phyloP scores from a whole-genome alignment of 2,888 invertebrate species.

The Rotaria magnacalcarata region DNA sequence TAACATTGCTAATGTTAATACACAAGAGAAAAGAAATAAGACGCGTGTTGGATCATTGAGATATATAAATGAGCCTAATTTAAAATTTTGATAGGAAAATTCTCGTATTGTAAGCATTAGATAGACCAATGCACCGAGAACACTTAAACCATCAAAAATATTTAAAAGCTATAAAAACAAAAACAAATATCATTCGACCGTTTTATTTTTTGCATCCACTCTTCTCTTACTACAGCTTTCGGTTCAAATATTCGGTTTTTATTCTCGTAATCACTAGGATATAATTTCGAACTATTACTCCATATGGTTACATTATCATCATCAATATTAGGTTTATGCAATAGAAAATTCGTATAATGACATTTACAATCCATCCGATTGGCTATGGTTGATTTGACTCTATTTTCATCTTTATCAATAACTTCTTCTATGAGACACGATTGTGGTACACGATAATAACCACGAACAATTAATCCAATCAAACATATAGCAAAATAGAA shows the following conservation, averaged over 20 bases:
- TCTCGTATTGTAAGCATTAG: constrained; percentile 78
- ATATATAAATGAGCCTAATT: constrained; percentile 89
- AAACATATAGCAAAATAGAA: not conserved
- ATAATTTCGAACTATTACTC: not conserved
- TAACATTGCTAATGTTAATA: constrained; percentile 64
- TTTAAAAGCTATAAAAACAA: constrained; percentile 63
- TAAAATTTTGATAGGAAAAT: constrained; percentile 80
- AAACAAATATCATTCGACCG: constrained; percentile 15
- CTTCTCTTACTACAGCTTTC: not conserved
- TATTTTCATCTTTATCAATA: constrained; percentile 30
- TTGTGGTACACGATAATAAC: not conserved
- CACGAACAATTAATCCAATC: constrained; percentile 9
- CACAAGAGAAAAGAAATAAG: constrained; percentile 29
- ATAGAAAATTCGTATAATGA: constrained; percentile 45
- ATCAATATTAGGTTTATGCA: not conserved
- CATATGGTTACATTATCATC: not conserved
- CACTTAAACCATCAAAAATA: constrained; percentile 72
- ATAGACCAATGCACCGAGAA: constrained; percentile 77
- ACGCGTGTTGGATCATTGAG: constrained; percentile 62
- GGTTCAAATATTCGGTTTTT: not conserved
- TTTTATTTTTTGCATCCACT: not conserved
- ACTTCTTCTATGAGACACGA: not conserved
- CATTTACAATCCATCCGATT: constrained; percentile 7
- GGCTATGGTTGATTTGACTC: not conserved
- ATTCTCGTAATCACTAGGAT: not conserved